Evolutionary conservation across 2,888 invertebrate genomes (phyloP).

Genomic region (Dusona sp.): DNA sequence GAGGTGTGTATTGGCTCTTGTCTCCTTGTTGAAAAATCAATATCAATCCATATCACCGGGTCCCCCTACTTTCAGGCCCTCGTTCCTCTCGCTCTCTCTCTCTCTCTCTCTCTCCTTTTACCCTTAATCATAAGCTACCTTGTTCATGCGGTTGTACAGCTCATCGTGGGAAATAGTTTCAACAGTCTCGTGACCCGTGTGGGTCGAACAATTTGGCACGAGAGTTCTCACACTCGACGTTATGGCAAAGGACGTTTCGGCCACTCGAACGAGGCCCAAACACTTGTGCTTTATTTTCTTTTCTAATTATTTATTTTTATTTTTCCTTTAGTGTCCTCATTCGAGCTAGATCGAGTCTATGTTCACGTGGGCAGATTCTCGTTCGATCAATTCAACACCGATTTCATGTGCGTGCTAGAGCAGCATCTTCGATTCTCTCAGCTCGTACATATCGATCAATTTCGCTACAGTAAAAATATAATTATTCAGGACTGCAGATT

Average conservation of each 20-base stretch:
- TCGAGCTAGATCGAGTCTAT: neutral
- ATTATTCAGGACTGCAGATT: neutral
- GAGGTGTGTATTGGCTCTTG: slow-evolving; percentile 4
- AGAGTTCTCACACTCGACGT: slow-evolving; percentile 43
- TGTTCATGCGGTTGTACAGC: neutral
- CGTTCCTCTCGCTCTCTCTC: neutral
- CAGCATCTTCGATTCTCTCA: slow-evolving; percentile 16
- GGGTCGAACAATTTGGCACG: slow-evolving; percentile 51
- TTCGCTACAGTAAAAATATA: slow-evolving; percentile 15
- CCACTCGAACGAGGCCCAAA: neutral
- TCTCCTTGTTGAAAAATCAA: slow-evolving; percentile 76
- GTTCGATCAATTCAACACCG: slow-evolving; percentile 31
- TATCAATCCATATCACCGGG: slow-evolving; percentile 76
- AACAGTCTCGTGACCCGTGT: slow-evolving; percentile 28
- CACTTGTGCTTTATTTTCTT: slow-evolving; percentile 6
- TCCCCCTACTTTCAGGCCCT: slow-evolving; percentile 51
- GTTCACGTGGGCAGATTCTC: slow-evolving; percentile 50
- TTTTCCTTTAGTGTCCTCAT: neutral
- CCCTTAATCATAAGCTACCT: slow-evolving; percentile 5
- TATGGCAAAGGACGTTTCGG: neutral
- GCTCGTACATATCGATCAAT: neutral
- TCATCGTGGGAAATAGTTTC: slow-evolving; percentile 14
- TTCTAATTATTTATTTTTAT: slow-evolving; percentile 3
- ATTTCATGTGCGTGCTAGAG: slow-evolving; percentile 31
- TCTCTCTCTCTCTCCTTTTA: neutral